These are phyloP conservation scores for Tetramorium alpestre DNA, from an alignment of 1,140 invertebrate species.

Conservation along the genomic window DNA sequence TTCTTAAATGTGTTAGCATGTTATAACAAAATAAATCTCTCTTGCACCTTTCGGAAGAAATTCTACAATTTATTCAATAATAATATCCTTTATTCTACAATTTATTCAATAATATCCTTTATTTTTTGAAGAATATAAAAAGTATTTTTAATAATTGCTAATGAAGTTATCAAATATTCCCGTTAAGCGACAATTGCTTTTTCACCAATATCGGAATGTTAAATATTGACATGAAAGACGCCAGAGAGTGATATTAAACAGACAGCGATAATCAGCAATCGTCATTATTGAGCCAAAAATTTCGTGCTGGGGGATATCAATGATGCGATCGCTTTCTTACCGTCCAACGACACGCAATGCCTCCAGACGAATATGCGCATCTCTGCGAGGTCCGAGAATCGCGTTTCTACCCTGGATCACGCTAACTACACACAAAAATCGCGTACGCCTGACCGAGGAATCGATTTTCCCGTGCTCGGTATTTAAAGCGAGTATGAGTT, in stretches of 20 bases:
- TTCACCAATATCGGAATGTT: neutral
- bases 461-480: conserved; percentile 10
- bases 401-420: conserved; percentile 39
- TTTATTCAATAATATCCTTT: neutral
- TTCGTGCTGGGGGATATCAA: conserved; percentile 9
- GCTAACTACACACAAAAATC: conserved; percentile 27
- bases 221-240: neutral
- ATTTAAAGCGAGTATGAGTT: conserved; percentile 5
- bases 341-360: conserved; percentile 78
- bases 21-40: neutral
- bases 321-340: conserved; percentile 65
- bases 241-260: neutral
- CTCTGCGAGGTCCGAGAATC: conserved; percentile 32
- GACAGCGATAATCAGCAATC: neutral
- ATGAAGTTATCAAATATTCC: neutral
- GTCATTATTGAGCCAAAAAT: conserved; percentile 51
- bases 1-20: neutral
- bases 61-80: neutral
- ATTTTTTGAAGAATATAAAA: neutral
- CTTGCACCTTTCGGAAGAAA: neutral
- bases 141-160: neutral
- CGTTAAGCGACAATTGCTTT: neutral
- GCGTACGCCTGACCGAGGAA: conserved; percentile 6
- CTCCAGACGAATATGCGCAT: conserved; percentile 78
- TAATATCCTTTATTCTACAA: neutral